Base-by-base conservation (phyloP, 1,140 invertebrate species). In the Chironomus tepperi region DNA sequence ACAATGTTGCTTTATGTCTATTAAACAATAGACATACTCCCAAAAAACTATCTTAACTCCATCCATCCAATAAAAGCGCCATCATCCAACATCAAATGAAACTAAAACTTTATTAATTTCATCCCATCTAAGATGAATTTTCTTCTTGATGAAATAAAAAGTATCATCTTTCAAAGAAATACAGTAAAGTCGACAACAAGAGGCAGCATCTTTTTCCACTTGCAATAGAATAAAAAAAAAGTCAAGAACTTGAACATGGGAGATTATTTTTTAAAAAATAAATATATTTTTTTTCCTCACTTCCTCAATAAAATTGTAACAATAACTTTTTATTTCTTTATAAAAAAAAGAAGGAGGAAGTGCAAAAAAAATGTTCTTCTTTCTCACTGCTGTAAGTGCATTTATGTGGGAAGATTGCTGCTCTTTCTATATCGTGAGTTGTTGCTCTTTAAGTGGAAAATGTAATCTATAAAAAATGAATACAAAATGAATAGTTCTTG, bases 401-500 rank as follows among this genome's bases (percentile, higher is more conserved):
- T 57, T 57, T 57, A 57, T 57, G 10, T n/a, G 12, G 47, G 3
- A 57, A 57, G n/a, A 57, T 1, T 57, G 24, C 1, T 34, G 24
- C 24, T 34, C 24, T 57, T 57, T 2, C 43, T 15, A n/a, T 57
- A 15, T 57, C 7, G 47, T 5, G n/a, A n/a, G 47, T 57, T 57
- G 47, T 15, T 57, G 47, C 12, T 57, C 5, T 15, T 9, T 10
- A n/a, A 57, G n/a, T 12, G 12, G 47, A 57, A 57, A 57, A 57
- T 57, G n/a, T n/a, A 57, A 57, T 57, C 15, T 57, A 57, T 57
- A 57, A 57, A n/a, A 57, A 57, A n/a, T n/a, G n/a, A n/a, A n/a
- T n/a, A n/a, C n/a, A n/a, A n/a, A 57, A 57, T 57, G 47, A 57
- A 57, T 12, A n/a, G 47, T 34, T 34, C 24, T 57, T 12, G 15